Evolutionary conservation across 2,113 vertebrate species (phyloP), one percentile per base, ranked within the genome.

Genomic region (Oceanodroma tethys): DNA sequence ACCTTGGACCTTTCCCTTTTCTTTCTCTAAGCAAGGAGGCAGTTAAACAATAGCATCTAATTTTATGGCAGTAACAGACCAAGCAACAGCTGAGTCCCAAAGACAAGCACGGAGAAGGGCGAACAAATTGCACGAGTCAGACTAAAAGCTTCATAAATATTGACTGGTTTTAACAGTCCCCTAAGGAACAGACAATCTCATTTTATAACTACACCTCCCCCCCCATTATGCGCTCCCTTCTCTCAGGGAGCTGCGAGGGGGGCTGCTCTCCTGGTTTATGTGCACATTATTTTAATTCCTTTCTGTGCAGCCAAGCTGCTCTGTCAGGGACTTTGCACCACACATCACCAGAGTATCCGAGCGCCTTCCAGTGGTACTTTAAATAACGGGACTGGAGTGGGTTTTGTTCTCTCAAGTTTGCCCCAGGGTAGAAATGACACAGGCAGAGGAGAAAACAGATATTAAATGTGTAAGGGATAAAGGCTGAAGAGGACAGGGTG

Each of bases 81-180:
- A 82, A 90, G 38, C 38, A 97, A 86, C 60, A 97, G 78, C 90
- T 95, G 88, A 96, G 88, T 78, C 90, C 67, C 56, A 87, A 96
- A 97, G 82, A 89, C 65, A 74, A 76, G 67, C 56, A 87, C 16
- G 5, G 80, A 71, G 74, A 92, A 95, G 6, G 43, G 92, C 82
- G 58, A 97, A 95, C 88, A 96, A 98, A 96, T 96, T 93, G 90
- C 9, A 43, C 79, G 96, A 95, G 83, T 96, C 95, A 97, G 84
- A 75, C 92, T 97, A 97, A 98, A 98, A 97, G 74, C 97, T 97
- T 96, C 84, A 96, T 97, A 97, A 97, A 97, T 97, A 97, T 94
- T 97, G 95, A 97, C 88, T 92, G 76, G 66, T 48, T 75, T 86
- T 96, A 98, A 97, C 74, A 70, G 81, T 68, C 91, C 94, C 63